Conservation (phyloP, 2,888 invertebrate species). For the Cephalotes varians region DNA sequence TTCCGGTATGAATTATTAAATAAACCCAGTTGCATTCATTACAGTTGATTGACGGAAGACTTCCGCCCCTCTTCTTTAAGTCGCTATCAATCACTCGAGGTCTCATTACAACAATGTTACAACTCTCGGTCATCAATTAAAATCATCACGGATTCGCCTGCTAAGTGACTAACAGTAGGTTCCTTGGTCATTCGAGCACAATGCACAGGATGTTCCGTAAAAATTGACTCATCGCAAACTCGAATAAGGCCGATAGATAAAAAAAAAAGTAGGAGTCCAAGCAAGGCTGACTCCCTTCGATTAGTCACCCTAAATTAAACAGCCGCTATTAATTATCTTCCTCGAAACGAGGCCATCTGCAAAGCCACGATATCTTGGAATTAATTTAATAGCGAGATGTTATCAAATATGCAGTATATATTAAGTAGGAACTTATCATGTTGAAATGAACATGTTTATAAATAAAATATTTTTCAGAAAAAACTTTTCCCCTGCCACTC, state of each 20-base stretch:
- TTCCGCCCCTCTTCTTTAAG: conserved; percentile 25
- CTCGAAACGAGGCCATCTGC: conserved; percentile 62
- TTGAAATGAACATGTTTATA: not conserved
- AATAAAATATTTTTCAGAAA: not conserved
- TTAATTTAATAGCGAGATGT: conserved; percentile 60
- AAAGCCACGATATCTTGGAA: conserved; percentile 59
- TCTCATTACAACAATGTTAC: conserved; percentile 55
- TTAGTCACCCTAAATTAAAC: conserved; percentile 70
- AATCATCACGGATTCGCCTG: conserved; percentile 51
- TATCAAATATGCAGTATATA: conserved; percentile 4
- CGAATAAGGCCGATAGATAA: conserved; percentile 33
- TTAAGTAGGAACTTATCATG: no score
- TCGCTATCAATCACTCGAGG: conserved; percentile 60
- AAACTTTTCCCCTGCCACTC: not conserved
- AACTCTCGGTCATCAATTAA: conserved; percentile 61
- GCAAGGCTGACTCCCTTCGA: conserved; percentile 28
- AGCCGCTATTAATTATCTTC: conserved; percentile 71
- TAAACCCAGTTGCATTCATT: conserved; percentile 37
- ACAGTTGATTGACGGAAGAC: conserved; percentile 55
- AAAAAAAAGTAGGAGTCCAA: conserved; percentile 26
- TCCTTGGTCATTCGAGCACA: conserved; percentile 30
- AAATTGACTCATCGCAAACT: conserved; percentile 68
- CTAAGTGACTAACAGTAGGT: conserved; percentile 56
- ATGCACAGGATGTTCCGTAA: conserved; percentile 40
- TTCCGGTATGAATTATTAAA: conserved; percentile 37